Base-by-base conservation (phyloP, 2,888 invertebrate species). In the Xestia rhomboidea region DNA sequence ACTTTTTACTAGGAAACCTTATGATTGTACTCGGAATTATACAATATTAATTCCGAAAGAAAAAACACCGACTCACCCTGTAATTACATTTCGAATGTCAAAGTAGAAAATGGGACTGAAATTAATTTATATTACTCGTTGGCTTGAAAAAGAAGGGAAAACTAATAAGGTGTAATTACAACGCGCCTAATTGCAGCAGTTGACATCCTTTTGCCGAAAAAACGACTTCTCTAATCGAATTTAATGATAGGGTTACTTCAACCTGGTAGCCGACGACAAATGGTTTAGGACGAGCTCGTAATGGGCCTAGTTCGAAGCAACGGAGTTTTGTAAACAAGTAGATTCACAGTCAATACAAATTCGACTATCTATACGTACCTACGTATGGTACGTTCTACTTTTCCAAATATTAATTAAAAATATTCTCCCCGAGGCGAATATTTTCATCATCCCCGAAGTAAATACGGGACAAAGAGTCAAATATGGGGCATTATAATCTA, bases 131-230 rank as follows among this genome's bases (percentile, higher is more conserved):
- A 91, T 93, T 92, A 93, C 91, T 92, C 87, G 89, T 88, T 88
- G 80, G 82, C 87, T 87, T 89, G 78, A 86, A 93, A 93, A 91
- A 90, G 90, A 92, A 92, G 89, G 92, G 90, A 92, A 92, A 92
- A 90, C 92, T 94, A 94, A 93, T 93, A 94, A 93, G 92, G 91
- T 91, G 90, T 95, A 95, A 95, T 95, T 95, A 95, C 93, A 89
- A 90, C 83, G 83, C 88, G 89, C 90, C 91, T 95, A 95, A 94
- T 94, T 95, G 92, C 90, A 85, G 91, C 93, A 93, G 93, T 95
- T 95, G 95, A 94, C 94, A 95, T 95, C 93, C 93, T 93, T 94
- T 93, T 88, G 82, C 84, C 83, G 87, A 88, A 92, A 93, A 92
- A 93, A 92, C 90, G 87, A 90, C 89, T 90, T 88, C 87, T 92